Evolutionary conservation across 2,888 invertebrate species (phyloP).

Genomic region (Monochamus alternatus): DNA sequence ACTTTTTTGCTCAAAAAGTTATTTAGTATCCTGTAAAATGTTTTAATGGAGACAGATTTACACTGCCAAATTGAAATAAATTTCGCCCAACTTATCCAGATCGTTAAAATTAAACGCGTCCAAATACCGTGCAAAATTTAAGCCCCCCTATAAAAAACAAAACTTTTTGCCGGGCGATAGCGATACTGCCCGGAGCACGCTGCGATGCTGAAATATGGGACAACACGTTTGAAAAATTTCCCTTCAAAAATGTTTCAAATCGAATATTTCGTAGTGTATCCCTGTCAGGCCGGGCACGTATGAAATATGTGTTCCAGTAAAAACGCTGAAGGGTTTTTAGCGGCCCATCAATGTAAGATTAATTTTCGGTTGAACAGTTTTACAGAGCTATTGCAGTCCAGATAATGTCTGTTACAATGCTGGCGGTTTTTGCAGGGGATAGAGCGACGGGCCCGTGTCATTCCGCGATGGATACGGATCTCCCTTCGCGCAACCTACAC

Average conservation of each 20-base stretch:
- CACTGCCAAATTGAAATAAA: too few relatives aligned
- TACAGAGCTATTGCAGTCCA: background rate
- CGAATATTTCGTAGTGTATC: background rate
- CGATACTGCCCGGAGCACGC: background rate
- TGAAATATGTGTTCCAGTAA: conserved; percentile 5
- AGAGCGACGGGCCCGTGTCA: background rate
- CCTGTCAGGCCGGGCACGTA: background rate
- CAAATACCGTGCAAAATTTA: too few relatives aligned
- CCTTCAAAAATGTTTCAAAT: background rate
- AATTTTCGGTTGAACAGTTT: conserved; percentile 6
- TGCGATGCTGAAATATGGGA: background rate
- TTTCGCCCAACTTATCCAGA: too few relatives aligned
- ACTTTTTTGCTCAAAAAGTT: too few relatives aligned
- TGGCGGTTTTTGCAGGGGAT: background rate
- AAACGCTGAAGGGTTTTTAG: conserved; percentile 8
- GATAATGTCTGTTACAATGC: conserved; percentile 8
- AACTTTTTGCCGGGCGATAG: too few relatives aligned
- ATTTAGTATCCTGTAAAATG: too few relatives aligned
- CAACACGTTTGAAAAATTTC: background rate
- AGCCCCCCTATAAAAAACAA: too few relatives aligned
- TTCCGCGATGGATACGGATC: background rate
- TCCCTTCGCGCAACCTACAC: background rate
- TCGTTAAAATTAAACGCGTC: too few relatives aligned
- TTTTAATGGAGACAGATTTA: too few relatives aligned
- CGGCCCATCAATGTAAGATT: conserved; percentile 10